Conservation (phyloP, 2,888 invertebrate species). For the Rhyacophila evoluta region DNA sequence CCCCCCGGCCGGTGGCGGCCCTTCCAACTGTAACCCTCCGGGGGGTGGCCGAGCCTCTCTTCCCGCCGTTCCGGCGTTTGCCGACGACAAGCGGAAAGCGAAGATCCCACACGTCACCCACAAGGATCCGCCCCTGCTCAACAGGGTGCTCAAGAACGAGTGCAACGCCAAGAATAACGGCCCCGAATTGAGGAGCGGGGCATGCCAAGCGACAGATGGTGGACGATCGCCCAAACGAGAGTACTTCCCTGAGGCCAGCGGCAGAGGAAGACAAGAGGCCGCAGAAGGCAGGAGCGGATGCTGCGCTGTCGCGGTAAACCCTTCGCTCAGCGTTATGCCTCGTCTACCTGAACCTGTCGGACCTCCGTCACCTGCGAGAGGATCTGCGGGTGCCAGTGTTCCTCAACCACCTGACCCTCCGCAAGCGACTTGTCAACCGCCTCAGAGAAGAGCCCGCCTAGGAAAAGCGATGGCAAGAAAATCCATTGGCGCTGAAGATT, state of each 20-base stretch:
- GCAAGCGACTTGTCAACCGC: conserved; percentile 62
- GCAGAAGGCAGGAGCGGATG: conserved; percentile 44
- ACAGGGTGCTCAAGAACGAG: conserved; percentile 43
- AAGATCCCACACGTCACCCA: conserved; percentile 59
- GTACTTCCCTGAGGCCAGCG: conserved; percentile 37
- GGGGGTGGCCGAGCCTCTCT: conserved; percentile 66
- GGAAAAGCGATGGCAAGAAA: conserved; percentile 79
- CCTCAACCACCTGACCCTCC: conserved; percentile 70
- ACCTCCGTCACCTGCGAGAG: conserved; percentile 77
- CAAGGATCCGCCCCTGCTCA: conserved; percentile 46
- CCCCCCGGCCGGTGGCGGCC: conserved; percentile 80
- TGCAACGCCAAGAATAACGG: conserved; percentile 40
- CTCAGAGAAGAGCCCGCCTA: conserved; percentile 67
- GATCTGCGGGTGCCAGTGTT: conserved; percentile 76
- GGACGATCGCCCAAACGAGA: conserved; percentile 41
- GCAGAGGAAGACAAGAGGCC: conserved; percentile 37
- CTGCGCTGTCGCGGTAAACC: conserved; percentile 49
- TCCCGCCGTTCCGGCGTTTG: conserved; percentile 64
- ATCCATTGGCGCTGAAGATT: conserved; percentile 70
- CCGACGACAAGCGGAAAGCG: conserved; percentile 60
- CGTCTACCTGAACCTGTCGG: conserved; percentile 63
- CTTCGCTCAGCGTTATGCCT: conserved; percentile 56
- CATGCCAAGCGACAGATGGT: background rate
- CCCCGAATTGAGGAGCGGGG: conserved; percentile 38
- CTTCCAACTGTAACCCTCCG: conserved; percentile 63